phyloP scores from a whole-genome alignment of 2,797 vertebrate genomes.

The Coracias cyanogaster region DNA sequence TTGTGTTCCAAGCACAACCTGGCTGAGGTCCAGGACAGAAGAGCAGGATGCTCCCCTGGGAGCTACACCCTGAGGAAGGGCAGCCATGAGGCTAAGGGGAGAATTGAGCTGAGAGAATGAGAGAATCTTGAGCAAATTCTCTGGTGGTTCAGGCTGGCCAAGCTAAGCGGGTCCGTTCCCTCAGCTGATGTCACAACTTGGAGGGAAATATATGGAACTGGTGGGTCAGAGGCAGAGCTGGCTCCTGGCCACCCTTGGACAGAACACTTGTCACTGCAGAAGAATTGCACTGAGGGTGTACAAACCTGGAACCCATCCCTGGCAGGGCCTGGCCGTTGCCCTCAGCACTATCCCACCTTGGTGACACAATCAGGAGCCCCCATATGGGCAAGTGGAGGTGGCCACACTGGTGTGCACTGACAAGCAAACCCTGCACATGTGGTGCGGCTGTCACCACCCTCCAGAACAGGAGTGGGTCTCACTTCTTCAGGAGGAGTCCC shows the following conservation, averaged over 20 bases:
- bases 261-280: no score
- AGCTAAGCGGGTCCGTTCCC: fast-evolving
- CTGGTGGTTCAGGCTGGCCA: neutral
- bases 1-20: fast-evolving
- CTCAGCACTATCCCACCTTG: neutral
- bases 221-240: neutral
- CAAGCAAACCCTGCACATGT: neutral
- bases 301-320: neutral
- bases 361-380: neutral
- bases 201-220: neutral
- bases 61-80: neutral
- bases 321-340: neutral
- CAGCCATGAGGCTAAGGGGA: neutral
- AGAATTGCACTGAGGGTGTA: neutral
- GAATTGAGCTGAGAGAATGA: neutral
- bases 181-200: neutral
- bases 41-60: neutral
- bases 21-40: neutral
- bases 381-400: neutral
- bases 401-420: fast-evolving
- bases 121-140: neutral
- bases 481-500: neutral
- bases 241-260: neutral
- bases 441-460: no score
- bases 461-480: fast-evolving